Evolutionary conservation across 2,888 invertebrate genomes (phyloP).

Genomic region (Uloborus plumipes): DNA sequence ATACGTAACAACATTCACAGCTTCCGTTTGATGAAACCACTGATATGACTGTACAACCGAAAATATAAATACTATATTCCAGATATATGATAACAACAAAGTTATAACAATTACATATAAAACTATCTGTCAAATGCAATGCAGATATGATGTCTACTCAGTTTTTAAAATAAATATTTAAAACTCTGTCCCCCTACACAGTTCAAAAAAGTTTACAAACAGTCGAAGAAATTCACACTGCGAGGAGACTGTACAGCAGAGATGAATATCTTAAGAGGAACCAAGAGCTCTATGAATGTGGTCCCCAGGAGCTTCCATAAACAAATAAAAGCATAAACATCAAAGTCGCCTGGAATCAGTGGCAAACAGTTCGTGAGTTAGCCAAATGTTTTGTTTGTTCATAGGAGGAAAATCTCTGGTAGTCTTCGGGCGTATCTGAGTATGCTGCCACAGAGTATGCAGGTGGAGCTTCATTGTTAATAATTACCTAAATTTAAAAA

Average conservation of each 20-base stretch:
- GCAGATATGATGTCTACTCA: slow-evolving; percentile 17
- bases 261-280: slow-evolving; percentile 14
- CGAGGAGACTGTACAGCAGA: slow-evolving; percentile 9
- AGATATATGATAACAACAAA: slow-evolving; percentile 35
- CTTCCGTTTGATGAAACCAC: too few relatives aligned
- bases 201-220: slow-evolving; percentile 1
- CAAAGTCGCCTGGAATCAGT: slow-evolving; percentile 3
- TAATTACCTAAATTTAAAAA: slow-evolving; percentile 24
- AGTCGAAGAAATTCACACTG: slow-evolving; percentile 13
- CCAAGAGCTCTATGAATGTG: slow-evolving; percentile 4
- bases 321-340: slow-evolving; percentile 1
- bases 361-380: neutral
- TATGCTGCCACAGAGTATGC: slow-evolving; percentile 50
- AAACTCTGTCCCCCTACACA: slow-evolving; percentile 21
- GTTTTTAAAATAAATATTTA: slow-evolving; percentile 23
- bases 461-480: slow-evolving; percentile 43
- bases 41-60: slow-evolving; percentile 10
- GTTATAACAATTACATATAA: slow-evolving; percentile 23
- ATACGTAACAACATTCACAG: too few relatives aligned
- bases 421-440: slow-evolving; percentile 44
- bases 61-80: slow-evolving; percentile 40
- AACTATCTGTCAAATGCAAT: slow-evolving; percentile 19
- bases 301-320: slow-evolving; percentile 16
- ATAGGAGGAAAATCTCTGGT: slow-evolving; percentile 38
- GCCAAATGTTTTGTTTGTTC: slow-evolving; percentile 40